phyloP scores from a whole-genome alignment of 2,797 vertebrate genomes.

The Channallabes apus region DNA sequence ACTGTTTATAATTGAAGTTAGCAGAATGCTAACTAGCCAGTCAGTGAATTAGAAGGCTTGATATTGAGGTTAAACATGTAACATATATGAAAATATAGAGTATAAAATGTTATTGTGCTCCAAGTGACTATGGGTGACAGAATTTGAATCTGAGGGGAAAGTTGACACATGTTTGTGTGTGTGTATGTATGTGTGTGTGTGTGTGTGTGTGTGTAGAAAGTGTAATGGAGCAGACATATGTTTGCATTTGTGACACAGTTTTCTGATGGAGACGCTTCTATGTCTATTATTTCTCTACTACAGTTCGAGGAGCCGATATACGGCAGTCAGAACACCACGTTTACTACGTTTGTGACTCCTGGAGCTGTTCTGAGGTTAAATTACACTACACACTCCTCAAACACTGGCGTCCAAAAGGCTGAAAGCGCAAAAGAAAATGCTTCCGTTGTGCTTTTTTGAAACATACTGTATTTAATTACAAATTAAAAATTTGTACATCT shows the following conservation, averaged over 20 bases:
- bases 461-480: background rate
- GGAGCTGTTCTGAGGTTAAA: conserved; percentile 77
- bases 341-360: conserved; percentile 77
- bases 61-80: background rate
- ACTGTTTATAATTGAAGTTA: background rate
- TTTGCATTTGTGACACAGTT: background rate
- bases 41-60: background rate
- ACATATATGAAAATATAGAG: background rate
- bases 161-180: background rate
- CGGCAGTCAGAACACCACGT: conserved; percentile 73
- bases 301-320: conserved; percentile 80
- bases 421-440: too few species aligned
- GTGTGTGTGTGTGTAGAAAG: background rate
- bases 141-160: background rate
- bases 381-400: background rate
- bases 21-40: background rate
- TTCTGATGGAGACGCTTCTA: background rate
- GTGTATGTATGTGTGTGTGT: too few species aligned
- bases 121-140: background rate
- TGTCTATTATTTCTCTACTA: background rate
- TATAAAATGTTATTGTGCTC: background rate
- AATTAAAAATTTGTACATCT: background rate
- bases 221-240: background rate
- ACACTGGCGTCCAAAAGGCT: background rate
- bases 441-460: background rate